These are phyloP conservation scores for Hydraecia micacea DNA, from an alignment of 2,888 invertebrate species.

Conservation along the genomic window DNA sequence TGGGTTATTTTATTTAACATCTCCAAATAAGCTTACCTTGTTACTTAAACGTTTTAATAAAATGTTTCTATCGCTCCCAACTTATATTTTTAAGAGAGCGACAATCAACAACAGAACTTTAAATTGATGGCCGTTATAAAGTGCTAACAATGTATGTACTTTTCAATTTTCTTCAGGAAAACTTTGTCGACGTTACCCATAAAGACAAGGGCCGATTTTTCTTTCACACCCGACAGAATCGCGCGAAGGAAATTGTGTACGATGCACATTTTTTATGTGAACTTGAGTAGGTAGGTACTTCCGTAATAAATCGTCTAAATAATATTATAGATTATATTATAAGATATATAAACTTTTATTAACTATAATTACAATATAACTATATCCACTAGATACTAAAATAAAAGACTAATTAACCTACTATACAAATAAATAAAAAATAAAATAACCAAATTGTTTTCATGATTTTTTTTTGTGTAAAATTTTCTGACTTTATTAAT, in stretches of 20 bases:
- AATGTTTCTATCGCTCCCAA: neutral
- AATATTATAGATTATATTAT: no score
- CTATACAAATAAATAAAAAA: no score
- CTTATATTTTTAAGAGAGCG: slow-evolving; percentile 25
- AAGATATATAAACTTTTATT: no score
- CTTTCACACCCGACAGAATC: slow-evolving; percentile 24
- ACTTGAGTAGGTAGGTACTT: neutral
- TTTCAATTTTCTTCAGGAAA: slow-evolving; percentile 51
- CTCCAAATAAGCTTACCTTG: neutral
- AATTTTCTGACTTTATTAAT: no score
- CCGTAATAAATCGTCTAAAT: no score
- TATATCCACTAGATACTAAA: no score
- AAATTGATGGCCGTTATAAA: slow-evolving; percentile 37
- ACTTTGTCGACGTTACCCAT: slow-evolving; percentile 42
- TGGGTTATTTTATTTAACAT: neutral
- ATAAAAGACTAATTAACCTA: no score
- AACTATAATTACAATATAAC: no score
- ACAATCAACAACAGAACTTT: slow-evolving; percentile 28
- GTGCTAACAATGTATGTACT: slow-evolving; percentile 44
- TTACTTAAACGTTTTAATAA: neutral
- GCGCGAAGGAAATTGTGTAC: neutral
- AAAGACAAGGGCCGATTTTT: slow-evolving; percentile 52
- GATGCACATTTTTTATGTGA: slow-evolving; percentile 26
- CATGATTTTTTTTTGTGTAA: neutral
- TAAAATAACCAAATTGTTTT: no score